Evolutionary conservation across 2,113 vertebrate species (phyloP).

Genomic region (Arvicanthis niloticus): DNA sequence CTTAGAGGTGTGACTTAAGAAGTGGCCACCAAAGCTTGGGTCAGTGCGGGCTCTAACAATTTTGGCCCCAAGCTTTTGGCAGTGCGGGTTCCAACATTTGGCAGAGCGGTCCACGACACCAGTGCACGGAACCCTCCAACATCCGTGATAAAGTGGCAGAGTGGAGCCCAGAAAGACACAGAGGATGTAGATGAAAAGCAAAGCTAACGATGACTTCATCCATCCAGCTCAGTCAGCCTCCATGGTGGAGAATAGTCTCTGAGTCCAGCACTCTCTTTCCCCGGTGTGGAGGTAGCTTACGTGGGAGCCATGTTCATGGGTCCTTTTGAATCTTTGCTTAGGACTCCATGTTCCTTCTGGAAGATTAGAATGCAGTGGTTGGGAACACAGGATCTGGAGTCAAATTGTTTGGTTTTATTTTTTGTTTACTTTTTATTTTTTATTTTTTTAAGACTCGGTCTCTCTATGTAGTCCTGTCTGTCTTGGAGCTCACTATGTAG

Average conservation of each 20-base stretch:
- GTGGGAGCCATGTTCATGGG: background rate
- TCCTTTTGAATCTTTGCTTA: background rate
- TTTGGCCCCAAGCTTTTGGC: no score
- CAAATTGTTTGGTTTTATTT: constrained; percentile 13
- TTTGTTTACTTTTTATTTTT: background rate
- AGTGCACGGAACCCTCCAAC: background rate
- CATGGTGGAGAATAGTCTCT: background rate
- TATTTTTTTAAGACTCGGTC: background rate
- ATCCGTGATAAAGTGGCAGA: background rate
- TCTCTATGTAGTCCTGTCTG: background rate
- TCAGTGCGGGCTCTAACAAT: no score
- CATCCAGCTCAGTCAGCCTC: background rate
- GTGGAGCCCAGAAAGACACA: background rate
- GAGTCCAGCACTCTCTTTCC: background rate
- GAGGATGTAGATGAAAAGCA: background rate
- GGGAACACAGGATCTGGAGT: background rate
- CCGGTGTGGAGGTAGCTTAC: background rate
- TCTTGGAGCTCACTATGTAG: background rate
- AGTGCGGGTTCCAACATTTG: no score
- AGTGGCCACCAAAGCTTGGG: no score
- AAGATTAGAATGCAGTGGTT: background rate
- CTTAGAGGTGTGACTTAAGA: no score
- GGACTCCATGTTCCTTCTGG: background rate
- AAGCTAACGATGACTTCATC: background rate
- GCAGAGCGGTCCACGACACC: no score